These are phyloP conservation scores for Zaprionus lineosus DNA, from an alignment of 2,888 invertebrate genomes.

Conservation along the genomic window DNA sequence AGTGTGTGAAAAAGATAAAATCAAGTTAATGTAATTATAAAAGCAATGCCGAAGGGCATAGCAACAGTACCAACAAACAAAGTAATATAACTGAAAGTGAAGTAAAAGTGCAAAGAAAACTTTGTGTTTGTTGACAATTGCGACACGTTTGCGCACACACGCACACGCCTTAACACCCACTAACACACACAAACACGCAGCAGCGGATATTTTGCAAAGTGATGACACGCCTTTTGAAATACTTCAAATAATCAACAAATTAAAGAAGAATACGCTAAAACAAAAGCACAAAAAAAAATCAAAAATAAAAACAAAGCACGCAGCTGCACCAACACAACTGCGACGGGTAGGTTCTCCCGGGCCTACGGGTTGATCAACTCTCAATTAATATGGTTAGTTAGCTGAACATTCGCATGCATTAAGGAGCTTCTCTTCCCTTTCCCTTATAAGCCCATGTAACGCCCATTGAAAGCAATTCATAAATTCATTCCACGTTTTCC, in stretches of 20 bases:
- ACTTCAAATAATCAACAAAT: constrained; percentile 24
- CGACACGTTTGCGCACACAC: constrained; percentile 68
- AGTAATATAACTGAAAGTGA: constrained; percentile 28
- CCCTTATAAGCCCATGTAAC: constrained; percentile 18
- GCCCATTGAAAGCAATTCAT: constrained; percentile 26
- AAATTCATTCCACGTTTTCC: background rate
- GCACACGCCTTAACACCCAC: constrained; percentile 18
- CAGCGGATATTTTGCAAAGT: constrained; percentile 43
- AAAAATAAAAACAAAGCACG: constrained; percentile 17
- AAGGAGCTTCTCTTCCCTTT: constrained; percentile 7
- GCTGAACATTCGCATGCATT: constrained; percentile 67
- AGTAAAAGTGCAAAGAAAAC: constrained; percentile 52
- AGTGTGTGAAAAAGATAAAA: constrained; percentile 47
- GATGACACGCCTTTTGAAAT: constrained; percentile 59
- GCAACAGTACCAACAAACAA: constrained; percentile 29
- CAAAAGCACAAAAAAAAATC: constrained; percentile 20
- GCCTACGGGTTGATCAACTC: constrained; percentile 40
- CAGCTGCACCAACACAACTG: too few relatives aligned
- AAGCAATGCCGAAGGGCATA: constrained; percentile 36
- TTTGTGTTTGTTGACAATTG: constrained; percentile 63
- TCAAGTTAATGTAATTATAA: constrained; percentile 43
- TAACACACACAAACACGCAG: constrained; percentile 3
- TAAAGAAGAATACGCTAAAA: constrained; percentile 3
- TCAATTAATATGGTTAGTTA: constrained; percentile 61
- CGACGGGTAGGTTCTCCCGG: constrained; percentile 52